Base-by-base conservation (phyloP, 2,113 vertebrate species). In the Pterophyllum scalare region DNA sequence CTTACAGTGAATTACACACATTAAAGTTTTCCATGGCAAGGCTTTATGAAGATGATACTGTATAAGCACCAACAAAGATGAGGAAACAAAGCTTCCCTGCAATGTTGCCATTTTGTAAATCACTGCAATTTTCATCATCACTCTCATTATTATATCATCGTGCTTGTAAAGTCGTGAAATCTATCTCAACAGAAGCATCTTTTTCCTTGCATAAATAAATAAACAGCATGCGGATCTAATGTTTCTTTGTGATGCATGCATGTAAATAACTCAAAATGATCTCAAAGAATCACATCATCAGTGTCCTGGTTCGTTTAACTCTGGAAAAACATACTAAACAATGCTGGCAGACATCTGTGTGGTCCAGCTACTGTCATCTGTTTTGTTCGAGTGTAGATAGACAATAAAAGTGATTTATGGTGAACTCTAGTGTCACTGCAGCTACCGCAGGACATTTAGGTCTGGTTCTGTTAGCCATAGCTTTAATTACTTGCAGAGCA, bases 351-450 rank as follows among this genome's bases (percentile, higher is more conserved):
- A 24, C 19, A 59, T 67, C 28, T 67, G 79, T 67, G 62, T 59
- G 46, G 60, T 20, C 35, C 8, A 0, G 26, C 38, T 52, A 19
- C 54, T 38, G 64, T 49, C 8, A 14, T 40, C n/a, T 77, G 65
- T 82, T 89, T 85, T 77, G 64, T 61, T 81, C 38, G 6, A 13
- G 12, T 60, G 13, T 70, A 74, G 33, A 65, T 28, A 61, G 49
- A 85, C 64, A 85, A 82, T 89, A 89, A 93, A 88, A 67, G 13
- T 77, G 81, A 85, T 90, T 86, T 87, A 84, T 61, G 14, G 24
- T 14, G 26, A 58, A 1, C 54, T 81, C 28, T 17, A 13, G n/a
- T 72, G 49, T 31, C 13, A n/a, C 81, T 62, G 19, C 75, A 28
- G 59, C 67, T 35, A 6, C 81, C 3, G 12, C 72, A 3, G 35